Conservation (phyloP, 2,113 vertebrate species). For the Zosterops borbonicus region DNA sequence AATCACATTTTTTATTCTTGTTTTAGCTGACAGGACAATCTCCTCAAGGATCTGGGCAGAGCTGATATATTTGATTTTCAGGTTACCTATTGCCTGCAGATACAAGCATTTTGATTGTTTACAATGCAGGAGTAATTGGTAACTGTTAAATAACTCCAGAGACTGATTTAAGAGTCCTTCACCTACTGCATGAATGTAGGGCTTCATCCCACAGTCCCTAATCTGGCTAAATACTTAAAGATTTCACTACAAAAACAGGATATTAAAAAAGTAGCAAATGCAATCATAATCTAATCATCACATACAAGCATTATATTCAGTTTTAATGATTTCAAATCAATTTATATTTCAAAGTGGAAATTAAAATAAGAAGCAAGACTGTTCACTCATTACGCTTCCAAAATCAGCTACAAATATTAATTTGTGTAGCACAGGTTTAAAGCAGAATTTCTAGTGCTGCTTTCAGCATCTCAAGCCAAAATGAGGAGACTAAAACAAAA, state of each 20-base stretch:
- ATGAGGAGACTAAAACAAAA: neutral
- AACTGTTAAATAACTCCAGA: constrained; percentile 66
- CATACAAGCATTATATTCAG: neutral
- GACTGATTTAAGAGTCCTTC: constrained; percentile 65
- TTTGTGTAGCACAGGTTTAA: neutral
- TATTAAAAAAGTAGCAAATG: neutral
- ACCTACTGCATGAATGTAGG: constrained; percentile 23
- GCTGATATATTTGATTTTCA: constrained; percentile 74
- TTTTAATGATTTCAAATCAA: neutral
- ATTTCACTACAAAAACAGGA: neutral
- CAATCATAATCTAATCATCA: neutral
- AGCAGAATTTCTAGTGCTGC: neutral
- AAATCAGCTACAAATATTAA: neutral
- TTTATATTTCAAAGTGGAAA: constrained; percentile 20
- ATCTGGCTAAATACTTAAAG: neutral
- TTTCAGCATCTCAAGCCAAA: neutral
- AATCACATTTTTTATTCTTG: constrained; percentile 68
- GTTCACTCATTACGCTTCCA: neutral
- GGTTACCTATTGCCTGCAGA: constrained; percentile 75
- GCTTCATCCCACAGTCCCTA: constrained; percentile 1
- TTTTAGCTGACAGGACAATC: constrained; percentile 70
- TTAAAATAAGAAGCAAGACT: neutral
- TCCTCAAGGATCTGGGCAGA: constrained; percentile 69
- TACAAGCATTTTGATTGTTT: constrained; percentile 70
- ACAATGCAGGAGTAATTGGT: constrained; percentile 68